Conservation (phyloP, 2,113 vertebrate species). For the Petromus typicus region DNA sequence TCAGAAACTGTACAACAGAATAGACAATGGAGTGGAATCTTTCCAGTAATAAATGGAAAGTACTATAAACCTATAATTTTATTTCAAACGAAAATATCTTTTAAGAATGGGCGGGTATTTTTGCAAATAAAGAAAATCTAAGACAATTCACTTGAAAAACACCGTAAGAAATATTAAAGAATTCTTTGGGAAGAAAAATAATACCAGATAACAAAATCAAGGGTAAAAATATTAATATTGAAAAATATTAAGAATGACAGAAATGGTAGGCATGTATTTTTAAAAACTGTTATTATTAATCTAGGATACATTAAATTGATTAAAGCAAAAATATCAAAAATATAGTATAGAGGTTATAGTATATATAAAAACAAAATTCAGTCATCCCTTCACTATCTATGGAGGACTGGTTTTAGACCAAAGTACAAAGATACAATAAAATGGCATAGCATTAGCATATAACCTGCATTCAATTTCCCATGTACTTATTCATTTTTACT, state of each 20-base stretch:
- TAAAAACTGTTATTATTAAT: background rate
- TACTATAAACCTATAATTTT: background rate
- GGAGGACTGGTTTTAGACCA: background rate
- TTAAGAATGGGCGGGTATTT: background rate
- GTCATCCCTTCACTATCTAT: background rate
- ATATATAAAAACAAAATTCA: background rate
- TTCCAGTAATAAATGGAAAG: background rate
- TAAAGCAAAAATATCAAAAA: background rate
- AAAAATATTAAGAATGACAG: background rate
- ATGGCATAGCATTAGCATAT: background rate
- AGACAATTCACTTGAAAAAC: background rate
- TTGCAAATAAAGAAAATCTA: background rate
- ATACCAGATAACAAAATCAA: background rate
- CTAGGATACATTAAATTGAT: background rate
- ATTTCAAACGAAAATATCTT: background rate
- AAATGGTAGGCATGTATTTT: background rate
- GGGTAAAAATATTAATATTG: background rate
- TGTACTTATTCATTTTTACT: background rate
- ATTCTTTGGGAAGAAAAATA: constrained; percentile 29
- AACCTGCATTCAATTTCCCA: background rate
- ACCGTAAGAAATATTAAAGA: background rate
- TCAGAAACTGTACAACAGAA: background rate
- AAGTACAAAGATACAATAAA: background rate
- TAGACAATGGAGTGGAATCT: background rate
- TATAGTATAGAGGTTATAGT: background rate